Evolutionary conservation across 2,797 vertebrate species (phyloP), one percentile per base, ranked within the genome.

Genomic region (Adrianichthys oophorus): DNA sequence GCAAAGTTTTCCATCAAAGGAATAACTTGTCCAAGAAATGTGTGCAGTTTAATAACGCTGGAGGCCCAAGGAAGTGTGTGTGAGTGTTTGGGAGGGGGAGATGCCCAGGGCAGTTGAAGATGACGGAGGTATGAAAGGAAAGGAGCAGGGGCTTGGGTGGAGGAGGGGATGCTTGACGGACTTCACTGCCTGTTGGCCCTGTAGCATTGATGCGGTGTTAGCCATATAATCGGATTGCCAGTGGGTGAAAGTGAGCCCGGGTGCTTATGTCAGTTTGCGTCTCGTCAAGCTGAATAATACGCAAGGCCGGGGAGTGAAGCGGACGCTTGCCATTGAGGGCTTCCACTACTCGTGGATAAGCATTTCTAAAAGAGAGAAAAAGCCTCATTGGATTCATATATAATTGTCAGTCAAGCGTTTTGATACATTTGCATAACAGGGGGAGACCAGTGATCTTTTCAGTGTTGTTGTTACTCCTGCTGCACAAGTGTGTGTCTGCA

Each of bases 231-330:
- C 90, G 94, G 95, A 97, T 96, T 98, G 89, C 93, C 94, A 92
- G 88, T 84, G 87, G 92, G 92, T 97, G 89, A 95, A 95, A 95
- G 90, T 89, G 89, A 94, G 92, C 93, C 93, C 56, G 90, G 92
- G 94, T 95, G 93, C 95, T 96, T 94, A 92, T 95, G 95, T 98
- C 96, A 97, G 93, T 93, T 97, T 95, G 89, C 90, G 94, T 97
- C 92, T 97, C 91, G 90, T 98, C 95, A 96, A 94, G 91, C 94
- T 87, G 81, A 89, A 90, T 90, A 89, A 95, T 93, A 92, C 93
- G 91, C 93, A 88, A 88, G 92, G 91, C 92, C 92, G 91, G 91
- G 91, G 93, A 90, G 83, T 78, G 82, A 79, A 90, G 85, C 82
- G 85, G 82, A 87, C 80, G 80, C 82, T 86, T 76, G 80, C 83